A percentile compares a stretch with the other conserved stretches of the same genome.
phyloP scores from a whole-genome alignment of 2,113 vertebrate genomes.

The Megaceryle torquata region DNA sequence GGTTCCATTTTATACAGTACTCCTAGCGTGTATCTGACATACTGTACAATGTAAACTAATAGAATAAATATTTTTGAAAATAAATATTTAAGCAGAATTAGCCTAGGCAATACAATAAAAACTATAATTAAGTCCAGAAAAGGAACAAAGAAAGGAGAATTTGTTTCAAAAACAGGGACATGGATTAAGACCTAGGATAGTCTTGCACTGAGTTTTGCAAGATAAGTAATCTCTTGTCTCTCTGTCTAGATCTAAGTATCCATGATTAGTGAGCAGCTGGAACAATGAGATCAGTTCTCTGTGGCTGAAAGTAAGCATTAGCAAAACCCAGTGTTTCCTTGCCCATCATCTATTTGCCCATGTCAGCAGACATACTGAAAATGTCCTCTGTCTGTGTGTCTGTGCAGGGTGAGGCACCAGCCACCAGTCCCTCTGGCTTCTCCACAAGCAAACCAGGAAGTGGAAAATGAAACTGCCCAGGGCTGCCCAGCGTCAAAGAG shows the following conservation, averaged over 20 bases:
- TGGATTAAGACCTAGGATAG: background rate
- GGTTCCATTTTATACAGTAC: background rate
- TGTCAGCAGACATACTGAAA: background rate
- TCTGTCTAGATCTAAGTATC: background rate
- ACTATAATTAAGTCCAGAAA: background rate
- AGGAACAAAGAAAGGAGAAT: background rate
- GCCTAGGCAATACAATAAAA: background rate
- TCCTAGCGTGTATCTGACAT: background rate
- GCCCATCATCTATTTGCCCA: background rate
- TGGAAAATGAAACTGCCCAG: background rate
- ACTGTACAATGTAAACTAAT: background rate
- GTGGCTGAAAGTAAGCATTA: background rate
- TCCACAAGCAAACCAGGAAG: background rate
- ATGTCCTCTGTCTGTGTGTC: background rate
- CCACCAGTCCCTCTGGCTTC: background rate
- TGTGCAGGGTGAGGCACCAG: accelerated
- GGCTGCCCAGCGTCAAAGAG: background rate
- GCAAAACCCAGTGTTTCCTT: background rate
- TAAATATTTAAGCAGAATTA: background rate
- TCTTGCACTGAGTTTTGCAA: background rate
- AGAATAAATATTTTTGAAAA: background rate
- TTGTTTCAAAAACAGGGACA: background rate
- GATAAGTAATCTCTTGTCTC: background rate
- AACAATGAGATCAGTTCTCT: background rate
- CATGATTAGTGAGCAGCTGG: background rate